Evolutionary conservation across 2,797 vertebrate species (phyloP).

Genomic region (Eremophila alpestris): DNA sequence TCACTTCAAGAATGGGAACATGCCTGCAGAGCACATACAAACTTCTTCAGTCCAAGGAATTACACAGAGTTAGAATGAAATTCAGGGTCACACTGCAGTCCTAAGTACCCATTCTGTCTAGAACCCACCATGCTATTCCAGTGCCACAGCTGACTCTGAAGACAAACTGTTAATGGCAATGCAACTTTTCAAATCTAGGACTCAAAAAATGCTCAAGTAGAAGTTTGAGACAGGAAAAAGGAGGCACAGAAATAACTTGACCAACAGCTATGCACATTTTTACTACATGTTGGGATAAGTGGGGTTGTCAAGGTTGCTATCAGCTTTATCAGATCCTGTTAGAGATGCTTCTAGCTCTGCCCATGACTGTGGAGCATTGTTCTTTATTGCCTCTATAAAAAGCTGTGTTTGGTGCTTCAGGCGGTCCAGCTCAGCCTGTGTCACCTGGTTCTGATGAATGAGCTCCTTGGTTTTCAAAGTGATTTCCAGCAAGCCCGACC

Average conservation of each 20-base stretch:
- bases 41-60: background rate
- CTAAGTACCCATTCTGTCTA: background rate
- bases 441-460: slow-evolving; percentile 89
- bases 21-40: background rate
- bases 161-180: background rate
- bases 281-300: slow-evolving; percentile 59
- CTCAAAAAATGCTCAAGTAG: slow-evolving; percentile 23
- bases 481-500: slow-evolving; percentile 89
- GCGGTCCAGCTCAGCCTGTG: slow-evolving; percentile 86
- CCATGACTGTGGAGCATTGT: slow-evolving; percentile 86
- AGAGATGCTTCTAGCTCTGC: slow-evolving; percentile 86
- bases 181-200: background rate
- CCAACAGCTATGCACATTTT: background rate
- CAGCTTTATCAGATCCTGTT: slow-evolving; percentile 53
- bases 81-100: background rate
- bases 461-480: slow-evolving; percentile 93
- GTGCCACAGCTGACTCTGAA: background rate
- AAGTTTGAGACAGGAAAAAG: slow-evolving; percentile 22
- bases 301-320: slow-evolving; percentile 27
- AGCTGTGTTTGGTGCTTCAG: slow-evolving; percentile 88
- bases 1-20: background rate
- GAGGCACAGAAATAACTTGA: slow-evolving; percentile 46
- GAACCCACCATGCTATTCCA: background rate
- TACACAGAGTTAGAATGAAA: background rate
- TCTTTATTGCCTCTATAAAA: slow-evolving; percentile 86